Evolutionary conservation across 2,888 invertebrate species (phyloP), one percentile per base, ranked within the genome.

Genomic region (Mantis religiosa): DNA sequence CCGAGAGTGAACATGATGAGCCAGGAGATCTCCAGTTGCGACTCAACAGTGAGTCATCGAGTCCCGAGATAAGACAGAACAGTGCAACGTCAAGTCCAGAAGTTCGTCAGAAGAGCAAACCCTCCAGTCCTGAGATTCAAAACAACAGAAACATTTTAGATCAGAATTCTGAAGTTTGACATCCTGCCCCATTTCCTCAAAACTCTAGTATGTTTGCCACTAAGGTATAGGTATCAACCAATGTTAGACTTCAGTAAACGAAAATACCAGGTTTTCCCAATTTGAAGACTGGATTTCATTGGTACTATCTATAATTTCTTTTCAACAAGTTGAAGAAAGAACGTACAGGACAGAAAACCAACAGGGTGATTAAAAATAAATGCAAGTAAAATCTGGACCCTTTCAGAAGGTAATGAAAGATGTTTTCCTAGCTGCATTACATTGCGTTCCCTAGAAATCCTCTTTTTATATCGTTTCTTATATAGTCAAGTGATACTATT

Each of bases 1-100:
- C 93, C 83, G 93, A 94, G 93, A 93, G 94, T 94, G 92, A 95
- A 94, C 91, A 95, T 94, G 92, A 94, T 94, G 93, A 92, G 84
- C 90, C 91, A 27, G 89, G 91, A 28, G 92, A 92, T 89, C 91
- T 92, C 84, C 91, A 91, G 88, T 90, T 92, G n/a, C 90, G 88
- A 28, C 89, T 91, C 25, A 90, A 89, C 89, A 90, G 89, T 82
- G 91, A 89, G 41, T 81, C 89, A 12, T 89, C 90, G 14, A 89
- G 90, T 41, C 89, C 90, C 14, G 90, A 90, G 81, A 89, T 89
- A 30, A 89, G 90, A n/a, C 88, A 30, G n/a, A 41, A 28, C 83
- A 71, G 54, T 83, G 83, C 83, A 27, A 81, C 86, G 27, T 28
- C n/a, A 4, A 81, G 81, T 81, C 81, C 86, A 28, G 86, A 81